phyloP scores from a whole-genome alignment of 2,888 invertebrate species.

The Cheilosia vernalis region DNA sequence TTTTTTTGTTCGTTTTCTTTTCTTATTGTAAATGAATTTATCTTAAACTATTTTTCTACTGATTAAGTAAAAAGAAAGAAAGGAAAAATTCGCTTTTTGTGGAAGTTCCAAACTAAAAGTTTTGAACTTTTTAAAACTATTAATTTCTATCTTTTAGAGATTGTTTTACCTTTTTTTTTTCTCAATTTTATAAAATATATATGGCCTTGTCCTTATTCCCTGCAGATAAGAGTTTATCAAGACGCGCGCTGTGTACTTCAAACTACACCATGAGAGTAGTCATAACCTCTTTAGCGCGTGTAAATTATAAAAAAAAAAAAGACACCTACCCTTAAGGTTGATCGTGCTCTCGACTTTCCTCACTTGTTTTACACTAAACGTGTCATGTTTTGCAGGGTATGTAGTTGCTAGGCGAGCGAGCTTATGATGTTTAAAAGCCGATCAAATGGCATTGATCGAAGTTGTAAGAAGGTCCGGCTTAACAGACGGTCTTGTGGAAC shows the following conservation, averaged over 20 bases:
- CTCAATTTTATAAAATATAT: constrained; percentile 3
- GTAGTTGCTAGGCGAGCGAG: too few relatives aligned
- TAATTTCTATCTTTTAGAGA: constrained; percentile 43
- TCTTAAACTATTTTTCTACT: constrained; percentile 69
- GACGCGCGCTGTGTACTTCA: too few relatives aligned
- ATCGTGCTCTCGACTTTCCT: not conserved
- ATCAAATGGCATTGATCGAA: too few relatives aligned
- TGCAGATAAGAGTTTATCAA: too few relatives aligned
- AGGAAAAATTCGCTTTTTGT: constrained; percentile 15
- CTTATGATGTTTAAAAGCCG: too few relatives aligned
- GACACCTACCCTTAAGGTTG: not conserved
- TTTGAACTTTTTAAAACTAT: constrained; percentile 28
- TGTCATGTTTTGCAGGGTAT: too few relatives aligned
- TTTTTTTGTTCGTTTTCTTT: constrained; percentile 5
- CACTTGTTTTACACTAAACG: too few relatives aligned
- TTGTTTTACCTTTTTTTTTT: constrained; percentile 20
- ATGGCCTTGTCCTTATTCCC: not conserved
- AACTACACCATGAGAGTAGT: too few relatives aligned
- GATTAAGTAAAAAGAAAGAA: constrained; percentile 37
- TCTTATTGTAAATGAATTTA: constrained; percentile 53
- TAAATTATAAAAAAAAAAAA: too few relatives aligned
- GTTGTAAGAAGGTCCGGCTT: too few relatives aligned
- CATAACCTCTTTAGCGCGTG: too few relatives aligned
- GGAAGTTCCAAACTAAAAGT: constrained; percentile 16
- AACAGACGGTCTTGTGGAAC: too few relatives aligned